These are phyloP conservation scores for Zaprionus inermis DNA, from an alignment of 1,140 invertebrate genomes.

Conservation along the genomic window DNA sequence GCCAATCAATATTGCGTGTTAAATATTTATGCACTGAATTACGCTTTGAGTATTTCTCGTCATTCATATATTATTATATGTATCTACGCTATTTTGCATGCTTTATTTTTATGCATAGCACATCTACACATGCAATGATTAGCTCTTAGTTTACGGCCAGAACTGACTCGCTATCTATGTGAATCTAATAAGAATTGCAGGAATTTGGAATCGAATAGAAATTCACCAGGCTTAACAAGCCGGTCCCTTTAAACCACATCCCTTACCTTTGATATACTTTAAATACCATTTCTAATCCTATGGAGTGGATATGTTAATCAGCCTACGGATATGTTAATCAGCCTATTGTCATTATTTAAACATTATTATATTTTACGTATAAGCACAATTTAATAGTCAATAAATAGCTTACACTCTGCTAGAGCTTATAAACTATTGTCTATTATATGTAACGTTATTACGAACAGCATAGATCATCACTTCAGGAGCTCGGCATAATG, in stretches of 20 bases:
- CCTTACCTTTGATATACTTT: neutral
- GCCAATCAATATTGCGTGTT: slow-evolving; percentile 44
- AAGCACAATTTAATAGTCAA: neutral
- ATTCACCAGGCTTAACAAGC: neutral
- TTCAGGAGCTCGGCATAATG: slow-evolving; percentile 72
- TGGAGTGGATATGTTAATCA: neutral
- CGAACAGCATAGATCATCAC: slow-evolving; percentile 6
- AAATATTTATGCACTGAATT: slow-evolving; percentile 49
- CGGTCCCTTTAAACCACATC: neutral
- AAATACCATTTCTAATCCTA: neutral
- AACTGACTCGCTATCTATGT: neutral
- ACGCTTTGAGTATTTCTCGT: neutral
- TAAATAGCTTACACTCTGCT: neutral
- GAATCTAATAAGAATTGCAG: neutral
- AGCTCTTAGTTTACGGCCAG: neutral
- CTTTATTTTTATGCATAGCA: neutral
- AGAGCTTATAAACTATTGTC: neutral
- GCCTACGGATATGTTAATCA: neutral
- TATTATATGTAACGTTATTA: neutral
- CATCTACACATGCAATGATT: too few relatives aligned
- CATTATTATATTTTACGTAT: neutral
- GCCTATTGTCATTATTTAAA: neutral
- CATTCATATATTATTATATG: neutral
- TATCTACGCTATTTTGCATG: neutral
- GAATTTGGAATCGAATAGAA: neutral